Percentiles rank a stretch among this genome's conserved stretches.
These are phyloP conservation scores for Hyla sarda DNA, from an alignment of 2,113 vertebrate genomes.

Conservation along the genomic window DNA sequence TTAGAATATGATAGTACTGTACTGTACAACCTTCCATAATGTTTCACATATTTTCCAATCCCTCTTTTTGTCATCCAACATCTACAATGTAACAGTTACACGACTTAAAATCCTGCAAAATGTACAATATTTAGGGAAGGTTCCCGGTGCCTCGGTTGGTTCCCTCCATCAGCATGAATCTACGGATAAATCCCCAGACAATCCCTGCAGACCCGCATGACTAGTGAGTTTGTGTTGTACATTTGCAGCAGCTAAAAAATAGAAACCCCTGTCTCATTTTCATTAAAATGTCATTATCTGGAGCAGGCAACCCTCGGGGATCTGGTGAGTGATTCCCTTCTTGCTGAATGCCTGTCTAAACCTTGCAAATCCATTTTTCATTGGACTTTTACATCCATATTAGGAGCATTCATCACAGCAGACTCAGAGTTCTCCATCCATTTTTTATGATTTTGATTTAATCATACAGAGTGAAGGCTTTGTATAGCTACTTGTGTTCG, in stretches of 20 bases:
- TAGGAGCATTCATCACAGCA: constrained; percentile 64
- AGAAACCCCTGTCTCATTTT: constrained; percentile 55
- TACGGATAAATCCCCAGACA: constrained; percentile 32
- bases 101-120: not conserved
- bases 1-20: not conserved
- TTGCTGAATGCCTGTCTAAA: constrained; percentile 61
- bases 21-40: not conserved
- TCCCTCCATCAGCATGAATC: not conserved
- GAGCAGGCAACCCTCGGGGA: constrained; percentile 51
- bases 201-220: constrained; percentile 33
- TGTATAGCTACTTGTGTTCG: constrained; percentile 64
- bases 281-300: constrained; percentile 67
- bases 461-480: constrained; percentile 66
- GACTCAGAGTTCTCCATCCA: constrained; percentile 63
- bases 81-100: not conserved
- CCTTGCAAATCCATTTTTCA: constrained; percentile 69
- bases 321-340: constrained; percentile 49
- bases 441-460: constrained; percentile 69
- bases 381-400: constrained; percentile 66
- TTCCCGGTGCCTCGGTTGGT: not conserved
- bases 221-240: constrained; percentile 47
- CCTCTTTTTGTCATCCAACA: not conserved
- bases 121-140: not conserved
- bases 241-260: constrained; percentile 44
- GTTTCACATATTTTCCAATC: not conserved